phyloP scores from a whole-genome alignment of 2,797 vertebrate species.

The Sparidentex hasta region DNA sequence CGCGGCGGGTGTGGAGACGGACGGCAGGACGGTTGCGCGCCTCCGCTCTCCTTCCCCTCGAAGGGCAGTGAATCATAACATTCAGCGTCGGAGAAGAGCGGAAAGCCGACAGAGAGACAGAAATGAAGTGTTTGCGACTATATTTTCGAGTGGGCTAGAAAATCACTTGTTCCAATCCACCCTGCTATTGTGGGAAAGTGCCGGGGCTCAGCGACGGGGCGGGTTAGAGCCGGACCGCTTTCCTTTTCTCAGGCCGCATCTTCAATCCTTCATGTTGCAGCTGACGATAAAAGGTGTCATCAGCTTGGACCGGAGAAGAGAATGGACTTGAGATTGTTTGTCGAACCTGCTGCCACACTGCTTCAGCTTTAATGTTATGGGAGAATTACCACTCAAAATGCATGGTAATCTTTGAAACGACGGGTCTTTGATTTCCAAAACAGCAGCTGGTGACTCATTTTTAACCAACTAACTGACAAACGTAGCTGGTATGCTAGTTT shows the following conservation, averaged over 20 bases:
- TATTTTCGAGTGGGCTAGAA: conserved; percentile 36
- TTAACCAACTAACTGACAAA: too few species aligned
- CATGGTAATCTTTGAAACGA: neutral
- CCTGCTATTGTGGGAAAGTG: conserved; percentile 19
- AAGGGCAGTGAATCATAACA: conserved; percentile 17
- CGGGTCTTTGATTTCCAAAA: neutral
- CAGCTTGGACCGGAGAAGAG: neutral
- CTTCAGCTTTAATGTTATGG: neutral
- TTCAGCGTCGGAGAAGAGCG: conserved; percentile 2
- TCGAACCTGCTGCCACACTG: neutral
- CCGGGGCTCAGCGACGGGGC: neutral
- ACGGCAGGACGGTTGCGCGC: conserved; percentile 3
- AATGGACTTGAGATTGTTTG: conserved; percentile 16
- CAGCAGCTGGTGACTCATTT: neutral
- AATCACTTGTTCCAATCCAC: conserved; percentile 14
- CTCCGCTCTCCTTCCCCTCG: conserved; percentile 21
- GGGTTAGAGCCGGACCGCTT: conserved; percentile 9
- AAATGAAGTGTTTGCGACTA: conserved; percentile 28
- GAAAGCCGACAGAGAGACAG: conserved; percentile 18
- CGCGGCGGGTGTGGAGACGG: conserved; percentile 24
- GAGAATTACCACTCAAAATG: neutral
- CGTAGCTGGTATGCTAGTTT: neutral
- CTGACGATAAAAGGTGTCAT: conserved; percentile 19
- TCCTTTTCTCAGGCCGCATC: conserved; percentile 21
- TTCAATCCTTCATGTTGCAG: conserved; percentile 18